Percentiles rank a stretch among this genome's conserved stretches.
These are phyloP conservation scores for Diaprepes abbreviatus DNA, from an alignment of 2,888 invertebrate genomes.

Conservation along the genomic window DNA sequence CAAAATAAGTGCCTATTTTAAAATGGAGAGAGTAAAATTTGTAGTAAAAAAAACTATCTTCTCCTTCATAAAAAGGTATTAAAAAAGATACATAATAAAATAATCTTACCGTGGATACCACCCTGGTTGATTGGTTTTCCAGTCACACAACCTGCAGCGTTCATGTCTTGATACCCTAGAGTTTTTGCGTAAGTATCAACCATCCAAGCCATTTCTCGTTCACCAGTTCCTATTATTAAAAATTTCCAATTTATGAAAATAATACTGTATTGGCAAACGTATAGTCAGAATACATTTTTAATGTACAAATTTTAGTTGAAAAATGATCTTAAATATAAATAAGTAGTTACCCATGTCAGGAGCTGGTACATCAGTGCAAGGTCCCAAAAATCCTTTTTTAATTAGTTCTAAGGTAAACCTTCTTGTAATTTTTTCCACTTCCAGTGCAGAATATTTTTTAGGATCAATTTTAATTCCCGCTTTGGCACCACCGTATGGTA, in stretches of 20 bases:
- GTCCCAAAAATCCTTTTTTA: constrained; percentile 77
- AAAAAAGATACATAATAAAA: too few species aligned
- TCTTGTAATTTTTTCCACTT: constrained; percentile 96
- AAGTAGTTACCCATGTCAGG: constrained; percentile 89
- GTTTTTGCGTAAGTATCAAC: constrained; percentile 97
- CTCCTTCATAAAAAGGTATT: too few species aligned
- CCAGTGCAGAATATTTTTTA: constrained; percentile 87
- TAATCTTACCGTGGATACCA: constrained; percentile 93
- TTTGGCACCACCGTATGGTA: constrained; percentile 97
- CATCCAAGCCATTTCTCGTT: constrained; percentile 98
- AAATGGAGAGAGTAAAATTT: too few species aligned
- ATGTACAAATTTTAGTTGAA: too few species aligned
- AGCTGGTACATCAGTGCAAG: constrained; percentile 96
- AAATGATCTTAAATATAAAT: too few species aligned
- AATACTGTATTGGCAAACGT: too few species aligned
- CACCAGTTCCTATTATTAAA: constrained; percentile 82
- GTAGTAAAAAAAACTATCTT: too few species aligned
- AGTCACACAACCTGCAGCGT: constrained; percentile 97
- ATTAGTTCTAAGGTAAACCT: constrained; percentile 79
- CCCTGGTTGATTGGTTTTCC: constrained; percentile 97
- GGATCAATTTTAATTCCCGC: constrained; percentile 97
- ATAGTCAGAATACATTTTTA: too few species aligned
- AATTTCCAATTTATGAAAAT: not conserved
- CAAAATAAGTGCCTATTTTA: too few species aligned
- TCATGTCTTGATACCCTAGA: constrained; percentile 91